These are phyloP conservation scores for Podarcis raffonei DNA, from an alignment of 2,113 vertebrate species.

Conservation along the genomic window DNA sequence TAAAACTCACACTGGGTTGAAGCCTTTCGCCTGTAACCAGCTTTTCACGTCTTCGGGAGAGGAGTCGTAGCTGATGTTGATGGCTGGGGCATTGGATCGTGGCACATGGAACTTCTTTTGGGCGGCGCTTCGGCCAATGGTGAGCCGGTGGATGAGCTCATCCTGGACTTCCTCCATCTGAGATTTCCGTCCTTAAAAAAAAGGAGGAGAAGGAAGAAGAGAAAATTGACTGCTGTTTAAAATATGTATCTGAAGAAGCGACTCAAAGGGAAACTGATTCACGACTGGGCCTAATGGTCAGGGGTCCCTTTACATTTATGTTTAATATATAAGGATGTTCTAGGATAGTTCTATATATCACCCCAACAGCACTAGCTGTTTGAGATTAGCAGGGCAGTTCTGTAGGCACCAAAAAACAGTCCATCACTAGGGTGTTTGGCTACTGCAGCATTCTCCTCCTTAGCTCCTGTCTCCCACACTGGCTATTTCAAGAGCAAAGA, in stretches of 20 bases:
- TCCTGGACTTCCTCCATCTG: slow-evolving; percentile 99
- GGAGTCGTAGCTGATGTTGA: slow-evolving; percentile 89
- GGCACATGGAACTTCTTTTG: slow-evolving; percentile 89
- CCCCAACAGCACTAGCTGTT: not conserved
- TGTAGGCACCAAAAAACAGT: not conserved
- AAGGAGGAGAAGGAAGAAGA: not conserved
- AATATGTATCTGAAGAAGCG: not conserved
- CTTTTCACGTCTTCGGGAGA: slow-evolving; percentile 82
- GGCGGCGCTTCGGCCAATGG: slow-evolving; percentile 86
- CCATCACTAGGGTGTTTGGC: not conserved
- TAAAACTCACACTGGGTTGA: slow-evolving; percentile 85
- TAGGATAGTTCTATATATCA: not conserved
- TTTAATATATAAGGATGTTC: not conserved
- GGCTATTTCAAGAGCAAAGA: not conserved
- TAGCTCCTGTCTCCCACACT: not conserved
- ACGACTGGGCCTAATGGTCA: no score
- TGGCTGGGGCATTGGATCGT: slow-evolving; percentile 68
- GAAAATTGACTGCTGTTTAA: not conserved
- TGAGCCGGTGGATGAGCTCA: slow-evolving; percentile 91
- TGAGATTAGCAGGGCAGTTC: not conserved
- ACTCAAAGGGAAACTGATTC: not conserved
- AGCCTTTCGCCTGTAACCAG: slow-evolving; percentile 93
- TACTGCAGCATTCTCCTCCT: not conserved
- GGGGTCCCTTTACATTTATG: no score
- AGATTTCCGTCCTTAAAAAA: slow-evolving; percentile 86